Evolutionary conservation across 2,797 vertebrate species (phyloP).

Genomic region (Coluber constrictor): DNA sequence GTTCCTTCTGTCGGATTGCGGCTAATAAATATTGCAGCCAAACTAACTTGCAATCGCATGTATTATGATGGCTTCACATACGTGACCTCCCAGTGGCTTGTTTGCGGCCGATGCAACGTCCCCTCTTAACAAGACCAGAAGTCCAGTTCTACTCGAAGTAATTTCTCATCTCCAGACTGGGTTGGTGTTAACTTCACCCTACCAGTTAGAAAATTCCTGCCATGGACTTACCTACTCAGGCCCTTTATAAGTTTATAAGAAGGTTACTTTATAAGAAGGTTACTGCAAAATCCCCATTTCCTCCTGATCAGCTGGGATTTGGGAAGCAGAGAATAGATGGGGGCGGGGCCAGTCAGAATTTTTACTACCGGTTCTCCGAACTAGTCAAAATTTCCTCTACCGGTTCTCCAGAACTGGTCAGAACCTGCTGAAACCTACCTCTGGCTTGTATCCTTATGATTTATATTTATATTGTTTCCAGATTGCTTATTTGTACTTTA

Average conservation of each 20-base stretch:
- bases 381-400: too few relatives aligned
- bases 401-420: too few relatives aligned
- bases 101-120: not conserved
- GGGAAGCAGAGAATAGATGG: too few relatives aligned
- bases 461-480: too few relatives aligned
- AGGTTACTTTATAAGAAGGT: too few relatives aligned
- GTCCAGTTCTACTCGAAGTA: not conserved
- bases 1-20: not conserved
- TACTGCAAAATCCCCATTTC: too few relatives aligned
- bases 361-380: too few relatives aligned
- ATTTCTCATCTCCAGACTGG: not conserved
- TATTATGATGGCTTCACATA: not conserved
- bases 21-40: not conserved
- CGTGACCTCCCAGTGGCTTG: not conserved
- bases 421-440: too few relatives aligned
- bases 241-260: not conserved
- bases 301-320: too few relatives aligned
- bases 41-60: not conserved
- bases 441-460: too few relatives aligned
- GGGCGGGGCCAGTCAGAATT: too few relatives aligned
- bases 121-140: not conserved
- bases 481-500: too few relatives aligned
- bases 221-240: not conserved
- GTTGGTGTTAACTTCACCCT: not conserved
- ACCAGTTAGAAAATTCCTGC: not conserved